A percentile compares a stretch with the other conserved stretches of the same genome.
Conservation (phyloP, 2,797 vertebrate species). For the Hemibagrus guttatus region DNA sequence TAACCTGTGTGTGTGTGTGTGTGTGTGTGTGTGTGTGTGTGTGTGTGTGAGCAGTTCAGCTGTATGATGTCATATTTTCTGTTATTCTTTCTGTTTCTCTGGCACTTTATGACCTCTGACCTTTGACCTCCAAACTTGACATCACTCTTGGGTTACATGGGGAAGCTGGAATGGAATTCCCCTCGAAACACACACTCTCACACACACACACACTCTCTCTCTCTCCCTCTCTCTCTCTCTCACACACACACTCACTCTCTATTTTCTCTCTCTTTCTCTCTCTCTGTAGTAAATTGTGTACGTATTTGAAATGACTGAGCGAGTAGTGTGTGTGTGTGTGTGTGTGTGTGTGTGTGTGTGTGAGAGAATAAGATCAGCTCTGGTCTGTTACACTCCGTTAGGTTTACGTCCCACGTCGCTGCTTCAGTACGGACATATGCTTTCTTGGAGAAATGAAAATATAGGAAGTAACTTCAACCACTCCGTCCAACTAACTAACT, state of each 20-base stretch:
- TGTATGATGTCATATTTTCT: constrained; percentile 27
- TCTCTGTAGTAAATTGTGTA: too few species aligned
- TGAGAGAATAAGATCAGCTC: background rate
- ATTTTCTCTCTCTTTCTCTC: too few species aligned
- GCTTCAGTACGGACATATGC: background rate
- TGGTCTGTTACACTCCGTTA: background rate
- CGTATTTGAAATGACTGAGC: too few species aligned
- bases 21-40: background rate
- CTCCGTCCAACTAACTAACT: too few species aligned
- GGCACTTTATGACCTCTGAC: background rate
- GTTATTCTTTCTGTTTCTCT: background rate
- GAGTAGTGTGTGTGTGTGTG: too few species aligned
- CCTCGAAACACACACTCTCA: background rate
- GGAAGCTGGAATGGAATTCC: constrained; percentile 16
- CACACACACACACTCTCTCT: background rate
- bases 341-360: too few species aligned
- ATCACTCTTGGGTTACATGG: background rate
- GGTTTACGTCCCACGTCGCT: background rate
- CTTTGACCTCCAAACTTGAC: constrained; percentile 31
- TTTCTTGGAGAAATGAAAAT: background rate
- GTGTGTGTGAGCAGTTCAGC: constrained; percentile 4
- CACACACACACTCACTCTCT: too few species aligned
- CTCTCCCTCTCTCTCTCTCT: too few species aligned
- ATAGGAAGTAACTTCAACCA: background rate
- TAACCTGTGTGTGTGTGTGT: background rate